Conservation (phyloP, 2,113 vertebrate genomes). For the Podilymbus podiceps region DNA sequence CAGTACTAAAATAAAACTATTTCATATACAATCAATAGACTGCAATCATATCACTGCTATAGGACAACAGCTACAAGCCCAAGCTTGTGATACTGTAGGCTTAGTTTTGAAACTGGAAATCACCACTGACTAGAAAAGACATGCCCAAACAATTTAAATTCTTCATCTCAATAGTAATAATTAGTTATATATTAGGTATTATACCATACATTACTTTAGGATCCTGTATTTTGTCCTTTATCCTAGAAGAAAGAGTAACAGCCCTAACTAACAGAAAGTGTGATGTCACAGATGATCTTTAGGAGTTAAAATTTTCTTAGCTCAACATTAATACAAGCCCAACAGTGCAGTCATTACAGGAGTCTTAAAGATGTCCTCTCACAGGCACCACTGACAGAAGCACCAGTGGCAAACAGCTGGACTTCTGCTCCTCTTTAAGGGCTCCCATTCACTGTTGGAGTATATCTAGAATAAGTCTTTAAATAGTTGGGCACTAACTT, state of each 20-base stretch:
- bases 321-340: background rate
- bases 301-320: background rate
- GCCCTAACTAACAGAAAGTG: background rate
- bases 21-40: background rate
- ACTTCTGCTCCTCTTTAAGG: background rate
- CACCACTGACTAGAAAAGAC: background rate
- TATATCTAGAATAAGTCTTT: background rate
- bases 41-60: background rate
- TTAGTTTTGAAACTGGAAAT: background rate
- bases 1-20: background rate
- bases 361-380: background rate
- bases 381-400: background rate
- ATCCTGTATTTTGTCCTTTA: background rate
- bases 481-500: background rate
- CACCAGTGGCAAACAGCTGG: fast-evolving
- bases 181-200: background rate
- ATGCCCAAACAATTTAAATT: background rate
- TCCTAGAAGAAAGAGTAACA: background rate
- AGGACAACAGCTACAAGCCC: background rate
- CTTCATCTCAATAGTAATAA: background rate
- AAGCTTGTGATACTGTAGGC: background rate
- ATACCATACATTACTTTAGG: background rate
- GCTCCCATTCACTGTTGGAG: background rate
- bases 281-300: background rate
- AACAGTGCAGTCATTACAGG: background rate